Percentiles rank a stretch among this genome's conserved stretches.
These are phyloP conservation scores for Patagioenas fasciata DNA, from an alignment of 2,113 vertebrate species.

Conservation along the genomic window DNA sequence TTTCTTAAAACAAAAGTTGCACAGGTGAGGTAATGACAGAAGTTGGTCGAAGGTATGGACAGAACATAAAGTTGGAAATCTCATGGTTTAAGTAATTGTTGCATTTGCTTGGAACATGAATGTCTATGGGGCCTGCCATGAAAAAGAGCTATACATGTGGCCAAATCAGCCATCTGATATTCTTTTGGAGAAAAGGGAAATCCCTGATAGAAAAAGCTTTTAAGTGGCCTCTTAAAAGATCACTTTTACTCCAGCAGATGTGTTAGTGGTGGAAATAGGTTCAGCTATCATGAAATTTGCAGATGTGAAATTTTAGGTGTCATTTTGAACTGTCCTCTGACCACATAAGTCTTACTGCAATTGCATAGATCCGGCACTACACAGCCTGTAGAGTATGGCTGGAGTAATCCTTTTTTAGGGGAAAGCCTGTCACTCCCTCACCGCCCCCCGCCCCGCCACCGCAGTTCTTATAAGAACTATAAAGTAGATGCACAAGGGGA, in stretches of 20 bases:
- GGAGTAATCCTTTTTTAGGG: neutral
- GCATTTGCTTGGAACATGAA: neutral
- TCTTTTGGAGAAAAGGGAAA: neutral
- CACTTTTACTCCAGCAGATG: neutral
- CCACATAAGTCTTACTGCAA: neutral
- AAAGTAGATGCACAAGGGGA: neutral
- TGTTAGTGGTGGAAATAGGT: neutral
- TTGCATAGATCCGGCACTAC: neutral
- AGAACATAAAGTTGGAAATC: neutral
- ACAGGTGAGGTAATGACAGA: neutral
- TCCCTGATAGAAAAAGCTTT: neutral
- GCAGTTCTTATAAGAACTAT: neutral
- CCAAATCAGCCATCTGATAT: neutral
- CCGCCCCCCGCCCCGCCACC: too few species aligned
- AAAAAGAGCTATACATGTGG: neutral
- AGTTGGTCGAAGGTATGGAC: neutral
- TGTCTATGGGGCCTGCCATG: neutral
- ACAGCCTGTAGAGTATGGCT: neutral
- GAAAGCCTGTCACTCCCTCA: neutral
- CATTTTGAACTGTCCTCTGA: neutral
- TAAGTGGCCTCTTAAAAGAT: neutral
- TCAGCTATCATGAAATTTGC: neutral
- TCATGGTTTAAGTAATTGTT: neutral
- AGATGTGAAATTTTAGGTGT: neutral
- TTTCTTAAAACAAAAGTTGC: neutral